Base-by-base conservation (phyloP, 2,888 invertebrate genomes). In the Tinea semifulvella region DNA sequence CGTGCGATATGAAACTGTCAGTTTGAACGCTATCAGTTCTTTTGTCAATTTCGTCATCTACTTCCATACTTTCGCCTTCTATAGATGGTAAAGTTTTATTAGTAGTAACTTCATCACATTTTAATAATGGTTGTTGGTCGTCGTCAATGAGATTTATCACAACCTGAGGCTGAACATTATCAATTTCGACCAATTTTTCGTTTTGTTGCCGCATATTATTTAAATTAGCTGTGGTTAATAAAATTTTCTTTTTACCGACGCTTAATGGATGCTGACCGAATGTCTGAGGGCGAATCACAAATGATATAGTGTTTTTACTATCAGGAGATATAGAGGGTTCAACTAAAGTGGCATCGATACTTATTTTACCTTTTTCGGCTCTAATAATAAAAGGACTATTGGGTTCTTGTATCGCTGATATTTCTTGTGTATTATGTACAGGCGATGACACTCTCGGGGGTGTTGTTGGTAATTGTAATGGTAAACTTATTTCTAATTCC, bases 161-260 rank as follows among this genome's bases (percentile, higher is more conserved):
- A n/a, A n/a, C n/a, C n/a, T n/a, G n/a, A n/a, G n/a, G n/a, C n/a
- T n/a, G n/a, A n/a, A n/a, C n/a, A n/a, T n/a, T n/a, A n/a, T n/a
- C n/a, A n/a, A n/a, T n/a, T 26, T n/a, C 26, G 6, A 2, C 19
- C 26, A 4, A 3, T n/a, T 26, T 26, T 4, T 2, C 6, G 11
- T 26, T 26, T 3, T 11, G 10, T 26, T 6, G 3, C 6, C 10
- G 2, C 6, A 26, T 26, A 26, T 26, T 26, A 3, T 26, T 26
- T 6, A 26, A 26, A 18, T 58, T 60, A 10, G 60, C 51, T 19
- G 67, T 64, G n/a, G 70, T 73, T n/a, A 77, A 49, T 45, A 77
- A 57, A 50, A 77, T 68, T 62, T 70, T 68, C 53, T 71, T 67
- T 46, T 63, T 60, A 1, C 73, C 77, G 11, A 77, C 55, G 50